These are phyloP conservation scores for Kryphioiulus occultus DNA, from an alignment of 2,888 invertebrate genomes.

Conservation along the genomic window DNA sequence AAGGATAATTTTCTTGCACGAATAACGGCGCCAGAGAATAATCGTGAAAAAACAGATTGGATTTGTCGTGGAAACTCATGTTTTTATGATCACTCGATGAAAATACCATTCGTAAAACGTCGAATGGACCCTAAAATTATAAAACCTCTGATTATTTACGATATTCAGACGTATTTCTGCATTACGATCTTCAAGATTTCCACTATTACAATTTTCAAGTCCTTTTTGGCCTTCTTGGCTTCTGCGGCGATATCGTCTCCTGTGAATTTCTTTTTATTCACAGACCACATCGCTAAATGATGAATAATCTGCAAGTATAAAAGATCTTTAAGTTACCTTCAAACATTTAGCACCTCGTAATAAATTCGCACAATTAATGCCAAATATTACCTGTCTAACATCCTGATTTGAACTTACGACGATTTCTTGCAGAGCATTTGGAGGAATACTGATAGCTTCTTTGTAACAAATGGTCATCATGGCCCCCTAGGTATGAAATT, in stretches of 20 bases:
- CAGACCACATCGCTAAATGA: conserved; percentile 82
- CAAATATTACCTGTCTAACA: conserved; percentile 77
- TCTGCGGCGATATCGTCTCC: conserved; percentile 68
- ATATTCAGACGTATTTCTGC: background rate
- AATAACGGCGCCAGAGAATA: conserved; percentile 96
- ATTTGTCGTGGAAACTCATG: conserved; percentile 82
- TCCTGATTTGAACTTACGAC: conserved; percentile 90
- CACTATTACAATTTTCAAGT: conserved; percentile 76
- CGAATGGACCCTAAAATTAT: conserved; percentile 82
- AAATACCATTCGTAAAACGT: conserved; percentile 89
- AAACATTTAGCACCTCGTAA: too few species aligned
- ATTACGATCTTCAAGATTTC: conserved; percentile 13
- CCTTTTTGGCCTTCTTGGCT: conserved; percentile 75
- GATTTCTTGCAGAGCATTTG: conserved; percentile 80
- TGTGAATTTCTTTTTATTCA: conserved; percentile 67
- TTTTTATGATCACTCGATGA: conserved; percentile 77
- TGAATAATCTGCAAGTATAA: conserved; percentile 70
- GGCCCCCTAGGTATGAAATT: conserved; percentile 71
- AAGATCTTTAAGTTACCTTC: conserved; percentile 52
- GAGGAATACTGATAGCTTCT: conserved; percentile 82
- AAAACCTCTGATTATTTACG: background rate
- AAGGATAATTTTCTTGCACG: conserved; percentile 96
- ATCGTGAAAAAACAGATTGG: conserved; percentile 94
- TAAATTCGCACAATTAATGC: too few species aligned
- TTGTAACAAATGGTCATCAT: conserved; percentile 91